Percentiles rank a stretch among this genome's conserved stretches.
Evolutionary conservation across 1,140 invertebrate genomes (phyloP).

Genomic region (Platyura marginata): DNA sequence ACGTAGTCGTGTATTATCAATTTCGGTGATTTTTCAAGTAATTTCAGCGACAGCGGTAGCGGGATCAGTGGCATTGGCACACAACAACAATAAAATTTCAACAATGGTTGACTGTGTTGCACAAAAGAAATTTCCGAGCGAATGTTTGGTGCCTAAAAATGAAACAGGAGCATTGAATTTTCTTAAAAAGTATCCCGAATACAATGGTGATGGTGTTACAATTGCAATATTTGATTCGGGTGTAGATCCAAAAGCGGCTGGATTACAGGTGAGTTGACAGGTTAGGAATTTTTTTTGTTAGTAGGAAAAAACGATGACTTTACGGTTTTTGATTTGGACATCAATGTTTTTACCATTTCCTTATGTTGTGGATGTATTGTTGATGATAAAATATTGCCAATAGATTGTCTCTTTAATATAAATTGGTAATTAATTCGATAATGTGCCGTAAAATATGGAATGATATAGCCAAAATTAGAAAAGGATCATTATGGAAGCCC

Average conservation of each 20-base stretch:
- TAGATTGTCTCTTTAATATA: too few relatives aligned
- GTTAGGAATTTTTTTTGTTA: not conserved
- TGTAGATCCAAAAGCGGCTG: slow-evolving; percentile 86
- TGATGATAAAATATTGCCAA: too few relatives aligned
- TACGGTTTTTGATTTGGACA: too few relatives aligned
- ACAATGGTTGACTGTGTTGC: slow-evolving; percentile 31
- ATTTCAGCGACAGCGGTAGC: not conserved
- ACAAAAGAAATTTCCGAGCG: slow-evolving; percentile 60
- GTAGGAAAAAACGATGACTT: too few relatives aligned
- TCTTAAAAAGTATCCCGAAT: slow-evolving; percentile 76
- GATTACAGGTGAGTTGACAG: slow-evolving; percentile 58
- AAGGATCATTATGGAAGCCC: too few relatives aligned
- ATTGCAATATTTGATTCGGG: slow-evolving; percentile 97
- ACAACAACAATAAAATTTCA: not conserved
- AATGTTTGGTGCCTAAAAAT: slow-evolving; percentile 80
- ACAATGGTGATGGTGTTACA: slow-evolving; percentile 77
- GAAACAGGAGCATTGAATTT: slow-evolving; percentile 84
- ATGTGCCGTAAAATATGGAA: too few relatives aligned
- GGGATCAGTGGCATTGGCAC: not conserved
- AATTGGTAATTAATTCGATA: too few relatives aligned
- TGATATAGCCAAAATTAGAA: too few relatives aligned
- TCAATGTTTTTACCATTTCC: too few relatives aligned
- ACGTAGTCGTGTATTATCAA: too few relatives aligned
- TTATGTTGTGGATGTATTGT: too few relatives aligned
- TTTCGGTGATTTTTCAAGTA: too few relatives aligned